A percentile compares a stretch with the other conserved stretches of the same genome.
Conservation (phyloP, 2,888 invertebrate genomes). For the Smittia sp. region DNA sequence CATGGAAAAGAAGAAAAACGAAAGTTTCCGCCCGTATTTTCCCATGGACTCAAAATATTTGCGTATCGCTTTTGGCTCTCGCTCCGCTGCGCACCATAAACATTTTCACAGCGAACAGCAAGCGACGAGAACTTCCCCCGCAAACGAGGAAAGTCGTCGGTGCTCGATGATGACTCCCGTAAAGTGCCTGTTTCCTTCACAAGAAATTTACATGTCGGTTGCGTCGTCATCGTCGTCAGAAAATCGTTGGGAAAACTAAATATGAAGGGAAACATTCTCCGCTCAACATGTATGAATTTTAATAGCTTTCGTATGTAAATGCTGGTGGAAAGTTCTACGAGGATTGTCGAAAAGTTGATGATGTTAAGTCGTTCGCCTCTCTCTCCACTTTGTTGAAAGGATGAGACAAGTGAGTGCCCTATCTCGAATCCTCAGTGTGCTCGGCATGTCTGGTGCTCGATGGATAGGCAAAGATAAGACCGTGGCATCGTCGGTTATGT, state of each 20-base stretch:
- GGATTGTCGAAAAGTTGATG: background rate
- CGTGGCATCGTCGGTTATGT: background rate
- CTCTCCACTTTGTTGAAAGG: background rate
- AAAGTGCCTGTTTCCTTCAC: background rate
- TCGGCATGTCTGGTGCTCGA: too few species aligned
- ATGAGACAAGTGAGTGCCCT: background rate
- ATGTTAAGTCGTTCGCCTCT: background rate
- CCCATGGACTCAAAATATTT: background rate
- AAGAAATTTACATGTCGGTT: background rate
- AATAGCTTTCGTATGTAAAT: conserved; percentile 1
- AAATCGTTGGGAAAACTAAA: background rate
- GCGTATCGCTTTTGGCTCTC: conserved; percentile 2
- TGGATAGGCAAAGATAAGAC: background rate
- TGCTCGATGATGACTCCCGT: background rate
- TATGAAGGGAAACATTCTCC: background rate
- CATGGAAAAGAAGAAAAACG: background rate
- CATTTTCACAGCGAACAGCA: background rate
- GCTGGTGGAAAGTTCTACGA: background rate
- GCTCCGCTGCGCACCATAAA: background rate
- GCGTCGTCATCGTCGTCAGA: background rate
- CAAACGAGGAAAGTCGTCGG: background rate
- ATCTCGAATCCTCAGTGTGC: background rate
- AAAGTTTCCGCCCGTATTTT: background rate
- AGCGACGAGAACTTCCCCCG: background rate
- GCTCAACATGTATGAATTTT: conserved; percentile 13